Evolutionary conservation across 2,797 vertebrate species (phyloP).

Genomic region (Molossus alvarezi): DNA sequence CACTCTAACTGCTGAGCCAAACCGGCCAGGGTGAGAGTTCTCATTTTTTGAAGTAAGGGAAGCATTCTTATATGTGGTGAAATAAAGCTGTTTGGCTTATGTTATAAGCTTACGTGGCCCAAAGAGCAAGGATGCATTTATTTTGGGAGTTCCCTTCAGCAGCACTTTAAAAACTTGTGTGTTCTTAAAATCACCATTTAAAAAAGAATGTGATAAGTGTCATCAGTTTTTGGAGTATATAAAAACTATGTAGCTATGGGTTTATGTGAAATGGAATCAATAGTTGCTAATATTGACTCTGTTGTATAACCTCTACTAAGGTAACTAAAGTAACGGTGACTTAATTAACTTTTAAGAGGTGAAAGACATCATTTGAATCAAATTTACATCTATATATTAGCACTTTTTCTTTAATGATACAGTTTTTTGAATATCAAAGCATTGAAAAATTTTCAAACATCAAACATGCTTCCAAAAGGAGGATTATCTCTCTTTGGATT

Average conservation of each 20-base stretch:
- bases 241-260: constrained; percentile 55
- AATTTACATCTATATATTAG: constrained; percentile 31
- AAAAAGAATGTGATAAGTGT: constrained; percentile 40
- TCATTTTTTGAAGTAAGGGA: constrained; percentile 15
- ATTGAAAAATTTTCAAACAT: not conserved
- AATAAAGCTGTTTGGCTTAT: constrained; percentile 53
- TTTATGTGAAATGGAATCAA: constrained; percentile 59
- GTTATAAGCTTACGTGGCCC: not conserved
- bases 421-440: constrained; percentile 54
- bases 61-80: constrained; percentile 14
- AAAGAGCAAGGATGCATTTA: constrained; percentile 36
- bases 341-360: constrained; percentile 63
- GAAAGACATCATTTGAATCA: constrained; percentile 37
- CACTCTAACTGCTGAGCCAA: no score
- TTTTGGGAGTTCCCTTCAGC: constrained; percentile 63
- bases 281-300: constrained; percentile 62
- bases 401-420: constrained; percentile 30
- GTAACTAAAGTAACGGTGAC: constrained; percentile 38
- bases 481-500: constrained; percentile 27
- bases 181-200: constrained; percentile 70
- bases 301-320: constrained; percentile 49
- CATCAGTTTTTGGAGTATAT: constrained; percentile 49
- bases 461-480: constrained; percentile 62
- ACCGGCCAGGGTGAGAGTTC: not conserved
- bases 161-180: constrained; percentile 43